Conservation (phyloP, 1,140 invertebrate species). For the Papilio polytes region DNA sequence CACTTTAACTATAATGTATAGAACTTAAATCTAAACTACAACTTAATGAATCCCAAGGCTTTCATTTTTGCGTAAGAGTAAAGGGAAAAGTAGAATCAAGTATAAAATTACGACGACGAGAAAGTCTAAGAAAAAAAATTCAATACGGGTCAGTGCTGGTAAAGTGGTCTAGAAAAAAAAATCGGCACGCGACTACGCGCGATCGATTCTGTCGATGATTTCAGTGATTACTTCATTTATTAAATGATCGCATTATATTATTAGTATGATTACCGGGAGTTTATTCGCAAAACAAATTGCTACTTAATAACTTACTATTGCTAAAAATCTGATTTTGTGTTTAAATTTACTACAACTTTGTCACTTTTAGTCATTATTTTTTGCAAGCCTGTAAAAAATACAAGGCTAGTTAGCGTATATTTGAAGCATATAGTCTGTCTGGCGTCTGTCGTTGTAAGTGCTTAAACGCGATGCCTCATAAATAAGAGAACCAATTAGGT, state of each 20-base stretch:
- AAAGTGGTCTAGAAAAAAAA: constrained; percentile 12
- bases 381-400: background rate
- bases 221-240: background rate
- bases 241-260: background rate
- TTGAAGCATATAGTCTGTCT: background rate
- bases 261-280: background rate
- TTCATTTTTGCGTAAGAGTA: background rate
- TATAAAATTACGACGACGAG: constrained; percentile 16
- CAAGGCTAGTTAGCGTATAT: background rate
- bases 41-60: background rate
- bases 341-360: background rate
- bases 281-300: background rate
- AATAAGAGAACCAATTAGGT: constrained; percentile 33
- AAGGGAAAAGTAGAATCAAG: constrained; percentile 12
- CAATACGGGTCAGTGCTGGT: constrained; percentile 12
- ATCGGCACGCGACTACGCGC: constrained; percentile 9
- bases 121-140: constrained; percentile 6
- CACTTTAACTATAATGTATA: background rate
- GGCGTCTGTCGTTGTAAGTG: constrained; percentile 24
- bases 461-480: constrained; percentile 28
- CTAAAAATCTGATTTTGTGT: background rate
- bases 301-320: background rate
- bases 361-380: background rate
- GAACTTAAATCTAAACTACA: background rate
- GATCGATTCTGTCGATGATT: background rate